A percentile compares a stretch with the other conserved stretches of the same genome.
Conservation (phyloP, 1,140 invertebrate species). For the Danaus plexippus region DNA sequence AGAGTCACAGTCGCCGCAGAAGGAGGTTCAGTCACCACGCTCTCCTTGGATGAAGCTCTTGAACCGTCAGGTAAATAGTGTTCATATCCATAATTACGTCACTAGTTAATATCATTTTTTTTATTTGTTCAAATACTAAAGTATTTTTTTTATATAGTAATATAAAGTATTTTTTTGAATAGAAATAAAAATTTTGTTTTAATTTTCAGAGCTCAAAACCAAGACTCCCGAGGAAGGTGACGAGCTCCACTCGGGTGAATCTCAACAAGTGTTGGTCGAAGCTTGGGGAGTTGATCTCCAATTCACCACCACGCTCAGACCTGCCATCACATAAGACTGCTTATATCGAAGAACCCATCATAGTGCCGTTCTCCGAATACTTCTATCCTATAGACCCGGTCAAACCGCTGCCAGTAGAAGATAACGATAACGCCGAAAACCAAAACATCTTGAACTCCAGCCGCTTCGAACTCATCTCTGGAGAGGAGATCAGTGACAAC, state of each 20-base stretch:
- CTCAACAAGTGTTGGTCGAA: slow-evolving; percentile 74
- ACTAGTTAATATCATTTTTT: no score
- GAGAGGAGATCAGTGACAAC: slow-evolving; percentile 70
- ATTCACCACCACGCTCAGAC: slow-evolving; percentile 55
- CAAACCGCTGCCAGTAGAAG: slow-evolving; percentile 51
- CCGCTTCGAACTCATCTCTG: slow-evolving; percentile 54
- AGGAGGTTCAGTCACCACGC: slow-evolving; percentile 53
- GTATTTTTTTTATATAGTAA: no score
- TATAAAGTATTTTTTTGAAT: no score
- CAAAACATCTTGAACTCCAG: slow-evolving; percentile 53
- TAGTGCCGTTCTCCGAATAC: slow-evolving; percentile 54
- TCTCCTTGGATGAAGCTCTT: slow-evolving; percentile 68
- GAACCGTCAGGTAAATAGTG: slow-evolving; percentile 51
- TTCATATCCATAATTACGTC: no score
- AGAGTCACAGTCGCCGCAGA: slow-evolving; percentile 49
- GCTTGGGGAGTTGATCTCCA: slow-evolving; percentile 70
- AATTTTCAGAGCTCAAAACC: slow-evolving; percentile 67
- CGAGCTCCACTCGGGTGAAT: slow-evolving; percentile 69
- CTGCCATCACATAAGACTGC: slow-evolving; percentile 63
- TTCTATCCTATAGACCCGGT: slow-evolving; percentile 59
- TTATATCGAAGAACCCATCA: slow-evolving; percentile 48
- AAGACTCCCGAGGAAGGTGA: slow-evolving; percentile 67
- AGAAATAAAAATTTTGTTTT: slow-evolving; percentile 17
- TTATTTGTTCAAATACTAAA: no score
- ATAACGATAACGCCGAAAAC: slow-evolving; percentile 55